Conservation (phyloP, 2,888 invertebrate genomes). For the Ormyrus nitidulus region DNA sequence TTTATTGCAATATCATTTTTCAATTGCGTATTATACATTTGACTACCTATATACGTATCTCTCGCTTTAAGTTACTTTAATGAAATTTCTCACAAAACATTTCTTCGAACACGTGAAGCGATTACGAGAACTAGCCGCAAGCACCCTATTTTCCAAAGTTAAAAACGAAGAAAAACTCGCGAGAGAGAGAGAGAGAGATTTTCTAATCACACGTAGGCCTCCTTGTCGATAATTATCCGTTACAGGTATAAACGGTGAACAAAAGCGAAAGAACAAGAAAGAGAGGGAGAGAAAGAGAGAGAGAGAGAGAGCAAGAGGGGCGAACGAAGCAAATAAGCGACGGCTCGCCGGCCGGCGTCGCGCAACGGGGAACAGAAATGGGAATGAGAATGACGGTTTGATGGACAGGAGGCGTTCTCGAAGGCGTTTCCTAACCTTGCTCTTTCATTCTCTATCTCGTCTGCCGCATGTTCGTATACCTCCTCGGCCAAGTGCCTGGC, state of each 20-base stretch:
- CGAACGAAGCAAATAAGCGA: constrained; percentile 57
- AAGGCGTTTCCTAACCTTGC: constrained; percentile 67
- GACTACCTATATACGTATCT: no score
- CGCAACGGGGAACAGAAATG: constrained; percentile 63
- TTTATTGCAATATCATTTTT: no score
- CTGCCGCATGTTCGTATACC: constrained; percentile 51
- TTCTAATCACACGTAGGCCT: no score
- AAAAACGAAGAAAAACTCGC: background rate
- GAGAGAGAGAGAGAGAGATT: background rate
- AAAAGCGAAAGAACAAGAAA: background rate
- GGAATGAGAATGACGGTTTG: constrained; percentile 66
- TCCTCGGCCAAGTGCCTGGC: constrained; percentile 7
- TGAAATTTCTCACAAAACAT: no score
- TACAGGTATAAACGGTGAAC: background rate
- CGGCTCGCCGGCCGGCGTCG: constrained; percentile 45
- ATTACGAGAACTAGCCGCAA: background rate
- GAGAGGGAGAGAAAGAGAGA: background rate
- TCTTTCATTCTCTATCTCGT: constrained; percentile 53
- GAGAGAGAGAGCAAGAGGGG: constrained; percentile 31
- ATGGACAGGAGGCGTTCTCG: constrained; percentile 72
- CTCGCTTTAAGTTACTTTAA: no score
- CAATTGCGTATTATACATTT: no score
- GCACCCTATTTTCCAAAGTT: background rate
- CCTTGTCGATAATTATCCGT: constrained; percentile 38
- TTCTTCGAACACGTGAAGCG: no score